phyloP scores from a whole-genome alignment of 2,888 invertebrate species.

The Aplocera efformata region DNA sequence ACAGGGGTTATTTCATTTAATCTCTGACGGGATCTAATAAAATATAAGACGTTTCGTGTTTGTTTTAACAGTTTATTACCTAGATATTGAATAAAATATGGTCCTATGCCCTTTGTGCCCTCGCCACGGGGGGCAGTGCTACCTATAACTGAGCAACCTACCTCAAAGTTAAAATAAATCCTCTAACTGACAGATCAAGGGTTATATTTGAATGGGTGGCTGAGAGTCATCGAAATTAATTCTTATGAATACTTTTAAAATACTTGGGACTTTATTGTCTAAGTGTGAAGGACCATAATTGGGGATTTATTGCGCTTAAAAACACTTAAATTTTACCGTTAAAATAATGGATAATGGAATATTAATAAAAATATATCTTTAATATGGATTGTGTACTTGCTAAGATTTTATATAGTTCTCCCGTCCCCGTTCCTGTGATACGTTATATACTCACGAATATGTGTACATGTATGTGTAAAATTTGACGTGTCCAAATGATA shows the following conservation, averaged over 20 bases:
- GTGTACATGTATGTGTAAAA: too few species aligned
- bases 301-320: conserved; percentile 19
- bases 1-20: not conserved
- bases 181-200: not conserved
- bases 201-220: not conserved
- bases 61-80: conserved; percentile 22
- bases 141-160: conserved; percentile 2
- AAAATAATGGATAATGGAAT: conserved; percentile 2
- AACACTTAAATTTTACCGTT: not conserved
- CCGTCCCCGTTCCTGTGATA: too few species aligned
- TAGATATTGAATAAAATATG: conserved; percentile 15
- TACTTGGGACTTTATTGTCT: conserved; percentile 9
- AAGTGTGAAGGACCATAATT: conserved; percentile 13
- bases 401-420: too few species aligned
- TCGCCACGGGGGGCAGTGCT: conserved; percentile 37
- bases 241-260: not conserved
- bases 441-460: too few species aligned
- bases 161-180: too few species aligned
- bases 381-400: too few species aligned
- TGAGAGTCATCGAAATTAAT: not conserved
- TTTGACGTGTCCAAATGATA: too few species aligned
- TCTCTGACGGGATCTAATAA: conserved; percentile 17
- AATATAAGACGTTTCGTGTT: conserved; percentile 21
- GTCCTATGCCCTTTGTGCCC: conserved; percentile 33
- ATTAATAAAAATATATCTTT: not conserved